phyloP scores from a whole-genome alignment of 2,888 invertebrate species.

The Cynaeus angustus region DNA sequence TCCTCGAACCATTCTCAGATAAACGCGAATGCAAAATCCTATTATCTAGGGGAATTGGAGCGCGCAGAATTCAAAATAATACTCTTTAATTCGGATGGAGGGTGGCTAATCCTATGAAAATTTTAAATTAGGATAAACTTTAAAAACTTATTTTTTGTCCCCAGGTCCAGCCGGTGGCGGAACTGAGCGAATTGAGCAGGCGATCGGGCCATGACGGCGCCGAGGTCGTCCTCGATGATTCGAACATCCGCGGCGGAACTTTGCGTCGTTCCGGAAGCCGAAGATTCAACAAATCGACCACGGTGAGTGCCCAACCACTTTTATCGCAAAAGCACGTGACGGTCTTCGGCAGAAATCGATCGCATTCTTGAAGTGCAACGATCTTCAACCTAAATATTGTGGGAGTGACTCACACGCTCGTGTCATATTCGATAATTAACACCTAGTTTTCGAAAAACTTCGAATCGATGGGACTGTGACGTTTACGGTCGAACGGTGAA shows the following conservation, averaged over 20 bases:
- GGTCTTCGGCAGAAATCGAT: constrained; percentile 20
- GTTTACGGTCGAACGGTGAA: neutral
- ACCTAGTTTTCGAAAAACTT: neutral
- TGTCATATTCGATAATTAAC: constrained; percentile 5
- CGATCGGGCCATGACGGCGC: constrained; percentile 82
- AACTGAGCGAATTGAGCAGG: constrained; percentile 91
- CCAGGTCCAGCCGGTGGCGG: constrained; percentile 95
- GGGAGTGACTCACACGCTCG: constrained; percentile 7
- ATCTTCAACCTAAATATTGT: constrained; percentile 43
- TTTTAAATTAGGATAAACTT: too few relatives aligned
- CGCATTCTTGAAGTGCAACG: constrained; percentile 45
- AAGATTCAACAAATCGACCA: constrained; percentile 81
- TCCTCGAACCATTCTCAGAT: too few relatives aligned
- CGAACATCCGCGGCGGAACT: constrained; percentile 82
- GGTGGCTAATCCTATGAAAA: too few relatives aligned
- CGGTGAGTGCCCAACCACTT: constrained; percentile 72
- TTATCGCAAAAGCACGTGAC: constrained; percentile 12
- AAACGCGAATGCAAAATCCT: constrained; percentile 26
- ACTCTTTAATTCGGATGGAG: too few relatives aligned
- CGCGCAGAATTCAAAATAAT: constrained; percentile 33
- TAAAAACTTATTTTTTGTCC: constrained; percentile 40
- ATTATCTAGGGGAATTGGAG: constrained; percentile 29
- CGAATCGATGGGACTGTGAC: neutral
- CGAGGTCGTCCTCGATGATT: constrained; percentile 80
- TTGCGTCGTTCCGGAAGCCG: constrained; percentile 88